Evolutionary conservation across 35 echinoderm and acorn worm genomes (phyloP).

Genomic region (Hemicentrotus pulcherrimus): DNA sequence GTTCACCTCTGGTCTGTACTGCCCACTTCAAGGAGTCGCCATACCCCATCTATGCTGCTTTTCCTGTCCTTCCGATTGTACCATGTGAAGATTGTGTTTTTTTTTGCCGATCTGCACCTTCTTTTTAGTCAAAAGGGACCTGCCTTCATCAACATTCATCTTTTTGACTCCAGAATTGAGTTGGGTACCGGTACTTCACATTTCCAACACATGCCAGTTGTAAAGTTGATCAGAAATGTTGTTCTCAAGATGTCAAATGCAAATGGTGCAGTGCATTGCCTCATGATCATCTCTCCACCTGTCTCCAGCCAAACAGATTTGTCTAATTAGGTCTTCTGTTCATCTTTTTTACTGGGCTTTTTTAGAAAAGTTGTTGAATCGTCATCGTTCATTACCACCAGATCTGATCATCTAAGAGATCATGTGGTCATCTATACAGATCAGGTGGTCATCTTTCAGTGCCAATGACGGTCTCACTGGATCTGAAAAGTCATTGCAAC

Average conservation of each 20-base stretch:
- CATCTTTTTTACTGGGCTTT: background rate
- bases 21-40: too few species aligned
- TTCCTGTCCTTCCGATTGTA: too few species aligned
- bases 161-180: too few species aligned
- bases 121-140: too few species aligned
- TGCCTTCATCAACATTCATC: too few species aligned
- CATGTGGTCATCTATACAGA: background rate
- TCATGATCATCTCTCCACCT: background rate
- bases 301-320: background rate
- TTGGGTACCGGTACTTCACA: background rate
- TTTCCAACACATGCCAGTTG: background rate
- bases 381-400: background rate
- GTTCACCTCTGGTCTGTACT: too few species aligned
- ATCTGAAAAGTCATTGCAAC: background rate
- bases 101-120: too few species aligned
- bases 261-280: background rate
- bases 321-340: background rate
- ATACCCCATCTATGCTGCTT: too few species aligned
- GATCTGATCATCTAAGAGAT: background rate
- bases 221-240: background rate
- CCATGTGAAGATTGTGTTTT: too few species aligned
- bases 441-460: background rate
- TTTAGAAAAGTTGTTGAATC: background rate
- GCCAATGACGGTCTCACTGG: background rate
- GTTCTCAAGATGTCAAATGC: background rate